Base-by-base conservation (phyloP, 1,140 invertebrate species). In the Solenopsis invicta region DNA sequence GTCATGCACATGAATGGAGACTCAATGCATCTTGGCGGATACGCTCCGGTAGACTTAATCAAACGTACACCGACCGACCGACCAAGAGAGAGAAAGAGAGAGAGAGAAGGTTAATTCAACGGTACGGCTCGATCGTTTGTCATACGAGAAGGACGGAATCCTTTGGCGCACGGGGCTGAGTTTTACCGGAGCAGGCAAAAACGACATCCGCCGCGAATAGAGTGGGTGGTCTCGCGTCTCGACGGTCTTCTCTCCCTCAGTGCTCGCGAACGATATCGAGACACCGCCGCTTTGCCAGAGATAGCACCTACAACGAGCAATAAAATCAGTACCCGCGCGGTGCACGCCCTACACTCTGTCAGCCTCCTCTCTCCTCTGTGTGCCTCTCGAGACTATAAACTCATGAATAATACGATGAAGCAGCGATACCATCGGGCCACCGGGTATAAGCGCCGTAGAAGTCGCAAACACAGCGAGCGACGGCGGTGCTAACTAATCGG, bases 41-140 rank as follows among this genome's bases (percentile, higher is more conserved):
- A 89, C 88, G 88, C 45, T 89, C 18, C 71, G 77, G 24, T 82
- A 74, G 85, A 87, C 66, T 90, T 86, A 24, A 89, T 89, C 88
- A 78, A 89, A 90, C 77, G 85, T 77, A 89, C 16, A 56, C 85
- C 77, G 85, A 64, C 72, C 88, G 50, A 52, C 77, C 75, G 13
- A n/a, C n/a, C n/a, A n/a, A n/a, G n/a, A 29, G 29, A 29, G 29
- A 29, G 29, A 29, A 2, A 29, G 29, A 29, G 29, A 29, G 29
- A 29, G 29, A 29, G 29, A 29, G 29, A 41, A 80, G 89, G 74
- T 87, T 89, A 87, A 90, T 90, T 90, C 89, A 62, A 89, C 72
- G 85, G 84, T 87, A 87, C 62, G 85, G 66, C 1, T 12, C 24
- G 85, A 74, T 84, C 88, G 74, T 90, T 89, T 84, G 88, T 90